Percentiles rank a stretch among this genome's conserved stretches.
phyloP scores from a whole-genome alignment of 2,797 vertebrate genomes.

The Zalophus californianus region DNA sequence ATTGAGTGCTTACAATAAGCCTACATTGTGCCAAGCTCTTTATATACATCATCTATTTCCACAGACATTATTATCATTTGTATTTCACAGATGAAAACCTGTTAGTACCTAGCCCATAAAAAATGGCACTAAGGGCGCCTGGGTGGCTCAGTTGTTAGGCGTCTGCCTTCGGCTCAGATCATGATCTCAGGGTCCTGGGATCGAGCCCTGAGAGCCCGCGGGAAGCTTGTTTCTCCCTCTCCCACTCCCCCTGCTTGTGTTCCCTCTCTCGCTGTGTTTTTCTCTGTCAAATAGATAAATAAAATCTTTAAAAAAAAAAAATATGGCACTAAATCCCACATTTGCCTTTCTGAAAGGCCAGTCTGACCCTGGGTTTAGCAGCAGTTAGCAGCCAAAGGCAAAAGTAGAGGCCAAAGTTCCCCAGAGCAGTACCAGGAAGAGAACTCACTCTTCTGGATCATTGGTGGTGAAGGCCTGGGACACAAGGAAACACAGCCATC shows the following conservation, averaged over 20 bases:
- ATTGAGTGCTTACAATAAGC: neutral
- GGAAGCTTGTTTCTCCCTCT: too few species aligned
- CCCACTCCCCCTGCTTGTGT: too few species aligned
- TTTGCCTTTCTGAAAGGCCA: neutral
- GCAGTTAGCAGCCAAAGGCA: neutral
- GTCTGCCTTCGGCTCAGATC: too few species aligned
- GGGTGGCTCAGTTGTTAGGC: too few species aligned
- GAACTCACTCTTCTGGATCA: neutral
- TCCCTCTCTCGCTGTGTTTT: too few species aligned
- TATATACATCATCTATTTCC: slow-evolving; percentile 10
- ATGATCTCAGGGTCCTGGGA: too few species aligned
- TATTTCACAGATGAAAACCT: slow-evolving; percentile 13
- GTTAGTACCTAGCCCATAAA: neutral
- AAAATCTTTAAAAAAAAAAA: neutral
- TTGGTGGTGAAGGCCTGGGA: neutral
- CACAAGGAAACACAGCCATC: neutral
- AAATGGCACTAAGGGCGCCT: neutral
- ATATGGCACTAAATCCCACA: neutral
- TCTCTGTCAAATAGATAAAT: too few species aligned
- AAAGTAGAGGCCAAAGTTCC: slow-evolving; percentile 15
- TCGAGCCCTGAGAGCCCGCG: too few species aligned
- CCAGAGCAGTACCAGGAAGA: neutral
- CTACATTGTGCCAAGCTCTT: neutral
- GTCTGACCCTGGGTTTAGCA: neutral
- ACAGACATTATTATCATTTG: neutral